Conservation (phyloP, 2,888 invertebrate species). For the Agrilus mali region DNA sequence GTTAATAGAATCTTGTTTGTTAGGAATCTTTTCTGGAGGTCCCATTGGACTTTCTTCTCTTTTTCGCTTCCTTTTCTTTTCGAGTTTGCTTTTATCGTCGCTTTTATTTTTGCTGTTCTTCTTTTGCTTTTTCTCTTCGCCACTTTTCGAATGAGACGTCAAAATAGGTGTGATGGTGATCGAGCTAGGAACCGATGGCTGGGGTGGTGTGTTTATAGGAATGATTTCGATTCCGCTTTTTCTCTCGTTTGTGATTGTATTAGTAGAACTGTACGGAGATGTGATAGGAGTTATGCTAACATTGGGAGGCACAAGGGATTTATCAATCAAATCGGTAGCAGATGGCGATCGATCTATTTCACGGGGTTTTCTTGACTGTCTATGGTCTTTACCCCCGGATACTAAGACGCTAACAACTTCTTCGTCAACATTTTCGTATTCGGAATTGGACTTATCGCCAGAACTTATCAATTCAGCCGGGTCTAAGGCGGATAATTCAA, state of each 20-base stretch:
- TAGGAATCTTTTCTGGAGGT: constrained; percentile 69
- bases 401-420: constrained; percentile 38
- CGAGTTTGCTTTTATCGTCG: constrained; percentile 37
- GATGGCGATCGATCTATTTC: constrained; percentile 36
- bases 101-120: constrained; percentile 33
- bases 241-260: constrained; percentile 37
- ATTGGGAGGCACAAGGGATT: constrained; percentile 45
- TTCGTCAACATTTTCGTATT: constrained; percentile 48
- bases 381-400: constrained; percentile 31
- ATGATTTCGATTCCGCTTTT: constrained; percentile 77
- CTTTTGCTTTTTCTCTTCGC: constrained; percentile 33
- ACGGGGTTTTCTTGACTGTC: constrained; percentile 41
- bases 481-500: constrained; percentile 51
- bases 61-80: constrained; percentile 64
- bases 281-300: constrained; percentile 50
- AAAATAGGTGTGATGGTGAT: constrained; percentile 79
- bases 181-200: constrained; percentile 59
- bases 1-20: constrained; percentile 56
- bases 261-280: constrained; percentile 10
- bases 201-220: constrained; percentile 54
- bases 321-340: constrained; percentile 39
- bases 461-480: constrained; percentile 42
- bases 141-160: constrained; percentile 35
- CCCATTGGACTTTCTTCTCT: constrained; percentile 70
- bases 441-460: constrained; percentile 36